phyloP scores from a whole-genome alignment of 92 coral and sea anemone genomes.

The Epizoanthus scotinus region DNA sequence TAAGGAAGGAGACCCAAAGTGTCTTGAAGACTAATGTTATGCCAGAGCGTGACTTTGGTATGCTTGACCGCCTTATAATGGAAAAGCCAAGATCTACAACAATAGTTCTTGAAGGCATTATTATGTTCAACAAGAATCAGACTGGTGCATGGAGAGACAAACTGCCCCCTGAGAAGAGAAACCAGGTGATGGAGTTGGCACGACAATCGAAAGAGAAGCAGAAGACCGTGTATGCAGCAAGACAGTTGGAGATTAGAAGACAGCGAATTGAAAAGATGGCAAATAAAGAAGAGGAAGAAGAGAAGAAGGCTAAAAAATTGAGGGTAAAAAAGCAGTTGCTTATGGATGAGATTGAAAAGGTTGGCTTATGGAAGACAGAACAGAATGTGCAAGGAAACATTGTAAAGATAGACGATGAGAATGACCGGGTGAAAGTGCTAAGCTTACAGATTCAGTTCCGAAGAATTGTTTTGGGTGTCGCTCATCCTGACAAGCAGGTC shows the following conservation, averaged over 20 bases:
- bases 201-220: conserved; percentile 31
- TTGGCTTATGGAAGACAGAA: conserved; percentile 43
- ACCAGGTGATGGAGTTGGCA: neutral
- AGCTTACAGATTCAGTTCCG: conserved; percentile 18
- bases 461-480: conserved; percentile 33
- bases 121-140: conserved; percentile 29
- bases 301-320: conserved; percentile 27
- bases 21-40: conserved; percentile 27
- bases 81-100: conserved; percentile 38
- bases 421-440: neutral
- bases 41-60: conserved; percentile 39
- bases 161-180: conserved; percentile 20
- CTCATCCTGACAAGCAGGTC: conserved; percentile 33
- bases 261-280: conserved; percentile 6
- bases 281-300: conserved; percentile 18
- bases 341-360: conserved; percentile 36
- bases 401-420: neutral
- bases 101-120: conserved; percentile 26
- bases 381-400: conserved; percentile 23
- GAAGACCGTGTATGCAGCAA: neutral
- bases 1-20: neutral
- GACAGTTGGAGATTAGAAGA: conserved; percentile 13
- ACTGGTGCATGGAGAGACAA: conserved; percentile 42
- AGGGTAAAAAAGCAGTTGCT: conserved; percentile 37
- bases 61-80: conserved; percentile 29